Base-by-base conservation (phyloP, 2,797 vertebrate genomes). In the Sebastiscus tertius region DNA sequence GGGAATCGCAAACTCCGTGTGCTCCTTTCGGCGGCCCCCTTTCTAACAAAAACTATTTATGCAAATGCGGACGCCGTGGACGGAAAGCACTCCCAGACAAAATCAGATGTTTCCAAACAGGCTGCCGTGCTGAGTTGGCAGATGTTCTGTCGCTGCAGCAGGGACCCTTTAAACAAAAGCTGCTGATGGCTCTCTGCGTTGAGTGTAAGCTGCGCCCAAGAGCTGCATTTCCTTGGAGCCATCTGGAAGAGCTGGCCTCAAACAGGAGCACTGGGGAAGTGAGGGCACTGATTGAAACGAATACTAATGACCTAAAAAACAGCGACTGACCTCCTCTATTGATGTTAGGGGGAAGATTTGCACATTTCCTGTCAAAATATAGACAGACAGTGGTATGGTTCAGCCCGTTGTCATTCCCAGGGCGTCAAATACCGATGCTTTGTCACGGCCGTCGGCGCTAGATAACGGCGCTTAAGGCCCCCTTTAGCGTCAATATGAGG, bases 11-110 rank as follows among this genome's bases (percentile, higher is more conserved):
- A 90, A 79, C 72, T 82, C 77, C 64, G 31, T 24, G 55, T 34
- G 65, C 80, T 75, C 52, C 68, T 77, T 80, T 81, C n/a, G 39
- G 42, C 24, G 77, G 62, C 54, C 79, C 62, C 73, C 64, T 74
- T 79, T 79, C 64, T 76, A 80, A 90, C 84, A 73, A 91, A 91
- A 92, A 90, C 85, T 84, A 87, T 93, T 93, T 83, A 92, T 92
- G 91, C 88, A 94, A 94, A 94, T 91, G 65, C 29, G 3, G 70
- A 55, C 63, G 60, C 69, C 69, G 77, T 46, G 39, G 79, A 80
- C 67, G 62, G 83, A 84, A 84, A 83, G 66, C 72, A 70, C 86
- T 89, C 67, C 55, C 58, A 82, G 86, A 91, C 87, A 80, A 87
- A 87, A 92, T 91, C 90, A 83, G 80, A 93, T 87, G 86, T 93